These are phyloP conservation scores for Calephelis nemesis DNA, from an alignment of 1,140 invertebrate species.

Conservation along the genomic window DNA sequence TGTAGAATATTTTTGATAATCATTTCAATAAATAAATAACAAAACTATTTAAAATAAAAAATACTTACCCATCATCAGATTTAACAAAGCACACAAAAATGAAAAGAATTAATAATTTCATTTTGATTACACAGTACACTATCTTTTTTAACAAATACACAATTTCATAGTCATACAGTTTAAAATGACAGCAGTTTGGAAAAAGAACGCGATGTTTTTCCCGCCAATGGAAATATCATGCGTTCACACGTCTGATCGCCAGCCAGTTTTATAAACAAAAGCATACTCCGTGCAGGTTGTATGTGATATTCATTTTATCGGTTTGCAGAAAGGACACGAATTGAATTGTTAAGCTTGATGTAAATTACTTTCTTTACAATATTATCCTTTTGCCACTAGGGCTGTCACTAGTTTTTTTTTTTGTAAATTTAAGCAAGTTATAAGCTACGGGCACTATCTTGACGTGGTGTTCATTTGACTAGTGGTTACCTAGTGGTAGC, in stretches of 20 bases:
- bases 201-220: conserved; percentile 19
- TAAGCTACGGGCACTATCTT: too few relatives aligned
- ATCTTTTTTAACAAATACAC: background rate
- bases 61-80: conserved; percentile 1
- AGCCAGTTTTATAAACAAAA: conserved; percentile 15
- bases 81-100: conserved; percentile 5
- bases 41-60: too few relatives aligned
- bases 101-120: conserved; percentile 10
- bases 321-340: conserved; percentile 1
- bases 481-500: too few relatives aligned
- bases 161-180: background rate
- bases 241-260: conserved; percentile 5
- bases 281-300: conserved; percentile 29
- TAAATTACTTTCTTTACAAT: conserved; percentile 1
- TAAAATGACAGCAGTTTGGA: background rate
- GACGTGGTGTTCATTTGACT: too few relatives aligned
- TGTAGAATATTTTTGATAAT: too few relatives aligned
- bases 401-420: background rate
- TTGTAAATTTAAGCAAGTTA: background rate
- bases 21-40: too few relatives aligned
- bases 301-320: conserved; percentile 21
- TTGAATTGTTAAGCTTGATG: conserved; percentile 19
- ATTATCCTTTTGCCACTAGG: background rate
- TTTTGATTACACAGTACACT: background rate
- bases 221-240: conserved; percentile 22